Evolutionary conservation across 2,888 invertebrate genomes (phyloP).

Genomic region (Mesorhabditis belari): DNA sequence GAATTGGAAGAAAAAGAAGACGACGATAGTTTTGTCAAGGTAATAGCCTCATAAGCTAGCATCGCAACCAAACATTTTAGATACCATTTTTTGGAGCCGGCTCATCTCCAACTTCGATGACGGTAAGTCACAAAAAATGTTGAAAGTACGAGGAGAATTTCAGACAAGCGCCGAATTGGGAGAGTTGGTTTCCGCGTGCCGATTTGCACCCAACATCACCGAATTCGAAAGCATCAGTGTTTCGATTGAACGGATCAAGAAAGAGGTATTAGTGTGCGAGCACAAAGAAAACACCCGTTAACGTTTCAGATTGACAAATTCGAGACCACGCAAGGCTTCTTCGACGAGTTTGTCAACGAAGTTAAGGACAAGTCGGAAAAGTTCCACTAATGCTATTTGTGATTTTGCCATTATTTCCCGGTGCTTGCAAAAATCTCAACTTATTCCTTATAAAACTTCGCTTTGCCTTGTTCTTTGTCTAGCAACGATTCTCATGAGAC

Average conservation of each 20-base stretch:
- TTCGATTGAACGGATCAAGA: background rate
- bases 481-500: no score
- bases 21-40: background rate
- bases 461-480: no score
- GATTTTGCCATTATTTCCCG: no score
- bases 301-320: slow-evolving; percentile 5
- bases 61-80: no score
- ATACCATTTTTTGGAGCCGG: background rate
- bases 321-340: slow-evolving; percentile 6
- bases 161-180: background rate
- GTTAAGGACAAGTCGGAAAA: slow-evolving; percentile 3
- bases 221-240: background rate
- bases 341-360: slow-evolving; percentile 5
- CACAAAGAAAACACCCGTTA: background rate
- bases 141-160: no score
- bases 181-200: background rate
- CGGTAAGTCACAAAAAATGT: no score
- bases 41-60: no score
- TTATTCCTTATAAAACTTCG: no score
- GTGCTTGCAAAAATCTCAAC: no score
- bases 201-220: background rate
- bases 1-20: background rate
- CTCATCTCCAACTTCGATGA: background rate
- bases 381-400: no score
- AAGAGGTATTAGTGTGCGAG: background rate